Evolutionary conservation across 2,888 invertebrate genomes (phyloP).

Genomic region (Tipula helvola): DNA sequence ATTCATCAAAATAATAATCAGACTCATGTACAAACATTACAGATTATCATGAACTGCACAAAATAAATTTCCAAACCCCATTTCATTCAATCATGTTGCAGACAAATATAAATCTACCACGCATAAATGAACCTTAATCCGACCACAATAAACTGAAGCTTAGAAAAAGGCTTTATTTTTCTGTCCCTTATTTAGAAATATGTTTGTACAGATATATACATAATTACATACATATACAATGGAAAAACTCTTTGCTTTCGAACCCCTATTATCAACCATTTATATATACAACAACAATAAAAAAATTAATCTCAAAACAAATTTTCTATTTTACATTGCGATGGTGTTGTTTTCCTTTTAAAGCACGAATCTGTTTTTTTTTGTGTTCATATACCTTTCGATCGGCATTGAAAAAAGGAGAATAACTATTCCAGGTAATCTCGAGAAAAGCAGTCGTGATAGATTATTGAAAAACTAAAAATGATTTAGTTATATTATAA

Average conservation of each 20-base stretch:
- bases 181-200: neutral
- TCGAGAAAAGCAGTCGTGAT: neutral
- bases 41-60: neutral
- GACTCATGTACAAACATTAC: neutral
- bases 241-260: neutral
- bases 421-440: neutral
- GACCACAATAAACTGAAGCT: neutral
- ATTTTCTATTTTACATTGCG: neutral
- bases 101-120: neutral
- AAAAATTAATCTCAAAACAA: neutral
- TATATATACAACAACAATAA: neutral
- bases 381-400: no score
- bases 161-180: neutral
- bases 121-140: neutral
- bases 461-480: neutral
- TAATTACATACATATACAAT: neutral
- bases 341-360: neutral
- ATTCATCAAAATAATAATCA: no score
- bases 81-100: neutral
- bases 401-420: no score
- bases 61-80: neutral
- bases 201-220: no score
- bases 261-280: neutral
- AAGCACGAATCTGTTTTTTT: neutral
- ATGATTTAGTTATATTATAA: neutral